Base-by-base conservation (phyloP, 2,797 vertebrate species). In the Leptodactylus fallax region DNA sequence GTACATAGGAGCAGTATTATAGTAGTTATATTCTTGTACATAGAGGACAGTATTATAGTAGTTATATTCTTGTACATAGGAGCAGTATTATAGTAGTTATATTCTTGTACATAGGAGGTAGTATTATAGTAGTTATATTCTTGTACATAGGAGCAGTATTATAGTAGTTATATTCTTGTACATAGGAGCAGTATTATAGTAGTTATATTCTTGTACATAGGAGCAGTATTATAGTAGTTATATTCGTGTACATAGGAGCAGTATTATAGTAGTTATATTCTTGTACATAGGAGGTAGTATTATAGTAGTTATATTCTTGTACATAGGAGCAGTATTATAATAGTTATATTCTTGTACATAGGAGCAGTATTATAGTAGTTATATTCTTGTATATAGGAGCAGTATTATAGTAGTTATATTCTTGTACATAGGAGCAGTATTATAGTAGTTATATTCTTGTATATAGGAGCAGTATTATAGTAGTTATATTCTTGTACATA, bases 351-450 rank as follows among this genome's bases (percentile, higher is more conserved):
- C 65, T 69, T 69, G 65, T 69, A 69, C 6, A 36, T 36, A 69
- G 65, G 65, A 2, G 65, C 65, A 69, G 65, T 36, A 69, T 69
- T 69, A 69, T 69, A 69, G 65, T 69, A 69, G 65, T 69, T 69
- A 69, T 69, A 69, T 69, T 69, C 25, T 36, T 69, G 65, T 69
- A 69, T 5, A 36, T 69, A 69, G 65, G 65, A 7, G 23, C 65
- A 69, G 65, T 69, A 69, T 69, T 69, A 69, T 69, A 69, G 65
- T 69, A 69, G 23, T 69, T 69, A 69, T 69, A 69, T 36, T 69
- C 65, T 36, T 69, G 65, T 69, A 69, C 25, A 36, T 69, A 69
- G 65, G 65, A 2, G 65, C 65, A 69, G 65, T 69, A 69, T 69
- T 69, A 69, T 36, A 69, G 25, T 69, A 69, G 65, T 69, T 36